Evolutionary conservation across 1,140 invertebrate species (phyloP), one percentile per base, ranked within the genome.

Genomic region (Drosophila pectinifera): DNA sequence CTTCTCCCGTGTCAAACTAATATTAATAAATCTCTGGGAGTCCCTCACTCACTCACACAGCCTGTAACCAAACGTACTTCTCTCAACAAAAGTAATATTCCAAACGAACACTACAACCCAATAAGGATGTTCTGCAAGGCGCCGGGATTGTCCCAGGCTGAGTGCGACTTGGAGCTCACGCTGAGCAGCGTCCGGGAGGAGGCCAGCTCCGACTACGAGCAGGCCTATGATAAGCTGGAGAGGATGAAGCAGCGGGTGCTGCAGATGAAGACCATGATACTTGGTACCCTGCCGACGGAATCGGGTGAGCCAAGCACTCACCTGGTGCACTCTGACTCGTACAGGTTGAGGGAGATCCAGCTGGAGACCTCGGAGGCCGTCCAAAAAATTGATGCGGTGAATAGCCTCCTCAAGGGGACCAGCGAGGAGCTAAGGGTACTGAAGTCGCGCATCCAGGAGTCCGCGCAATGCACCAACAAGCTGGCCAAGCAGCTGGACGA

Each of bases 181-280:
- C n/a, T 16, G 3, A 14, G 11, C 18, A 31, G 28, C 0, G 5
- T 11, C 8, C 41, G 42, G 3, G 10, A 54, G 20, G 22, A 34
- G 3, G 20, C 16, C 1, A 11, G 14, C 24, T 46, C 42, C 3
- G 24, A 72, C 24, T 28, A 51, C 1, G n/a, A 58, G 4, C 24
- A 43, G 16, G 11, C 46, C 16, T 76, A 49, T 5, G 38, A 67
- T 5, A 16, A 68, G 13, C 55, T 77, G 28, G 73, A 77, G 42
- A 18, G 26, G 13, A 68, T 68, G 62, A 76, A 56, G 31, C 62
- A 73, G 46, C 51, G 59, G 3, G 51, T 45, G 2, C 14, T 73
- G 13, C 10, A 73, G 14, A 11, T 75, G 24, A 39, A 24, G 4
- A 34, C 38, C 4, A 10, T 26, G 0, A n/a, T 75, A 1, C 20